These are phyloP conservation scores for Tachysurus fulvidraco DNA, from an alignment of 2,113 vertebrate species.

Conservation along the genomic window DNA sequence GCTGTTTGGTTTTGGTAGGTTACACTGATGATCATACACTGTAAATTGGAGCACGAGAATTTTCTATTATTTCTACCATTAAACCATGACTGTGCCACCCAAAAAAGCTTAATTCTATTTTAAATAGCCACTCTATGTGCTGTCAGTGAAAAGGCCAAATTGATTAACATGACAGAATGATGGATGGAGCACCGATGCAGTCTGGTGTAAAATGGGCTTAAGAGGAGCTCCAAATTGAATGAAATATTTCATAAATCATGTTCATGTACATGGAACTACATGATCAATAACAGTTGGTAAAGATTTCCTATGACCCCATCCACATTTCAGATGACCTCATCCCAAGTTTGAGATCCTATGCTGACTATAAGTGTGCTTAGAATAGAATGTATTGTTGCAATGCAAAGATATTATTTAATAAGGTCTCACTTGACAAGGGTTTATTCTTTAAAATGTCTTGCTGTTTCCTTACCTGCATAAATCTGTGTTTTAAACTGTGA, in stretches of 20 bases:
- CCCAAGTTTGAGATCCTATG: neutral
- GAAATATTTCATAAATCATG: slow-evolving; percentile 8
- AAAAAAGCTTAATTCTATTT: neutral
- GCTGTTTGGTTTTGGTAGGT: neutral
- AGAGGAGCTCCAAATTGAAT: slow-evolving; percentile 19
- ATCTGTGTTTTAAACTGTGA: neutral
- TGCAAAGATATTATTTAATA: neutral
- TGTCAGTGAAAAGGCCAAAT: slow-evolving; percentile 10
- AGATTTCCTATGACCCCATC: neutral
- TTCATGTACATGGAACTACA: neutral
- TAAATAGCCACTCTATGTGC: neutral
- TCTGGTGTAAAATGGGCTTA: slow-evolving; percentile 21
- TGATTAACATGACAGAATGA: slow-evolving; percentile 20
- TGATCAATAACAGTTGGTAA: neutral
- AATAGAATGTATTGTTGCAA: neutral
- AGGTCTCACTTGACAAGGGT: neutral
- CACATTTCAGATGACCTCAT: slow-evolving; percentile 3
- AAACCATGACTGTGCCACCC: neutral
- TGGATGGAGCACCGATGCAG: neutral
- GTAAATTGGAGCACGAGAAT: neutral
- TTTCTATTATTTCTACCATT: neutral
- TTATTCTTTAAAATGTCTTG: neutral
- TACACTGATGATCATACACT: slow-evolving; percentile 2
- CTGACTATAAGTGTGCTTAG: neutral
- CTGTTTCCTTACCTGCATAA: neutral